Evolutionary conservation across 2,113 vertebrate genomes (phyloP).

Genomic region (Poeciliopsis retropinna): DNA sequence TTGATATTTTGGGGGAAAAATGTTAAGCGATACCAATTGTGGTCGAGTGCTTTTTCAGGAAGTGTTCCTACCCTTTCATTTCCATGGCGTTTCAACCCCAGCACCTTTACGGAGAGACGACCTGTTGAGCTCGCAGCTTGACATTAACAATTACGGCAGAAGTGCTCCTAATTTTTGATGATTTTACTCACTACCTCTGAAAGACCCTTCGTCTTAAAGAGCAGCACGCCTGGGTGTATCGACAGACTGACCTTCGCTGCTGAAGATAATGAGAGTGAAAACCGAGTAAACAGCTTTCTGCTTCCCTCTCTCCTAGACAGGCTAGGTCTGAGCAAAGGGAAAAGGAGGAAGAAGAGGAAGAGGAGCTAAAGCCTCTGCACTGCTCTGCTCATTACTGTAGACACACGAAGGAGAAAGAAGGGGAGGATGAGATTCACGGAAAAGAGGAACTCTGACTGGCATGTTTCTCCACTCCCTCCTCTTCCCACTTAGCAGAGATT

Average conservation of each 20-base stretch:
- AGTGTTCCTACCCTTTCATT: conserved; percentile 38
- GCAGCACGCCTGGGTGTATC: conserved; percentile 16
- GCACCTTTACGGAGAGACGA: conserved; percentile 15
- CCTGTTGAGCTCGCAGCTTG: conserved; percentile 27
- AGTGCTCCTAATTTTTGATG: conserved; percentile 27
- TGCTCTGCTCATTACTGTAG: conserved; percentile 32
- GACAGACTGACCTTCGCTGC: conserved; percentile 60
- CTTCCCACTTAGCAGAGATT: conserved; percentile 49
- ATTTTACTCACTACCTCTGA: conserved; percentile 32
- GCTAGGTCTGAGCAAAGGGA: background rate
- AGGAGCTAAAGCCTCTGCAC: conserved; percentile 18
- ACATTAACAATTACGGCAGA: conserved; percentile 50
- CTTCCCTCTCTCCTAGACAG: conserved; percentile 32
- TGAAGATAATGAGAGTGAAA: conserved; percentile 62
- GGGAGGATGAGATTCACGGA: conserved; percentile 1
- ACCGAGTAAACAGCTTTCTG: conserved; percentile 50
- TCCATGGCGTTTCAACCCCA: conserved; percentile 21
- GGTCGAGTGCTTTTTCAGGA: conserved; percentile 47
- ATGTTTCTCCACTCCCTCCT: conserved; percentile 11
- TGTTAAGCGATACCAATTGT: conserved; percentile 20
- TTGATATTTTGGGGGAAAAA: conserved; percentile 50
- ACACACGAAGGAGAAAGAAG: background rate
- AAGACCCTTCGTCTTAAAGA: conserved; percentile 30
- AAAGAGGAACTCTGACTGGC: background rate
- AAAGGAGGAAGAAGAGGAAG: conserved; percentile 16